Evolutionary conservation across 2,888 invertebrate genomes (phyloP).

Genomic region (Harmothoe impar): DNA sequence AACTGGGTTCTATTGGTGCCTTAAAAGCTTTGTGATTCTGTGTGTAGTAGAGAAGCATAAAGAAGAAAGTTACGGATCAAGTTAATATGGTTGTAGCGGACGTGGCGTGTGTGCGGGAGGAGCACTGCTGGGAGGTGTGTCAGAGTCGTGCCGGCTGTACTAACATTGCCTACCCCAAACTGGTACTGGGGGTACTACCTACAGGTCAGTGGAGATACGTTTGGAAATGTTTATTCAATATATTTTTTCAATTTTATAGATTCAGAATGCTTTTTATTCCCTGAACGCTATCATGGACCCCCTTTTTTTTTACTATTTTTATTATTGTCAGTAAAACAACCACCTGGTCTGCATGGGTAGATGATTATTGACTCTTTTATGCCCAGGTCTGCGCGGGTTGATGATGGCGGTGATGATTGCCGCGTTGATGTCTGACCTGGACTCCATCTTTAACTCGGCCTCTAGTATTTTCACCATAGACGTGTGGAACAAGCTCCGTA

Average conservation of each 20-base stretch:
- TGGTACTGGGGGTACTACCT: conserved; percentile 84
- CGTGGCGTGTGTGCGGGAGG: conserved; percentile 84
- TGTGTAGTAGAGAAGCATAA: too few relatives aligned
- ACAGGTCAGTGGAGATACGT: too few relatives aligned
- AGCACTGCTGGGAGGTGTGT: conserved; percentile 83
- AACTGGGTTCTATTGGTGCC: too few relatives aligned
- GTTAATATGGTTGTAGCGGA: conserved; percentile 77
- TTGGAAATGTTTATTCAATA: neutral
- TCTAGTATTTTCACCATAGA: conserved; percentile 82
- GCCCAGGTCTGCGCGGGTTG: conserved; percentile 78
- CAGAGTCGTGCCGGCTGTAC: conserved; percentile 84
- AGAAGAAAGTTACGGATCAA: too few relatives aligned
- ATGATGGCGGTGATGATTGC: conserved; percentile 85
- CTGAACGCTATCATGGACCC: too few relatives aligned
- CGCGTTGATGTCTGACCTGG: conserved; percentile 85
- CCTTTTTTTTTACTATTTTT: too few relatives aligned
- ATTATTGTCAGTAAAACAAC: too few relatives aligned
- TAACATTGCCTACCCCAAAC: conserved; percentile 85
- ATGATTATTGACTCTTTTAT: too few relatives aligned
- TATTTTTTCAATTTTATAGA: neutral
- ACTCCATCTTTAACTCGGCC: conserved; percentile 85
- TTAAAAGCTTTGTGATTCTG: too few relatives aligned
- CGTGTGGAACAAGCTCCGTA: conserved; percentile 82
- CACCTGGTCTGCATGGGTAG: too few relatives aligned
- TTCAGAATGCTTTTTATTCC: too few relatives aligned